These are phyloP conservation scores for Nemurella pictetii DNA, from an alignment of 2,888 invertebrate genomes.

Conservation along the genomic window DNA sequence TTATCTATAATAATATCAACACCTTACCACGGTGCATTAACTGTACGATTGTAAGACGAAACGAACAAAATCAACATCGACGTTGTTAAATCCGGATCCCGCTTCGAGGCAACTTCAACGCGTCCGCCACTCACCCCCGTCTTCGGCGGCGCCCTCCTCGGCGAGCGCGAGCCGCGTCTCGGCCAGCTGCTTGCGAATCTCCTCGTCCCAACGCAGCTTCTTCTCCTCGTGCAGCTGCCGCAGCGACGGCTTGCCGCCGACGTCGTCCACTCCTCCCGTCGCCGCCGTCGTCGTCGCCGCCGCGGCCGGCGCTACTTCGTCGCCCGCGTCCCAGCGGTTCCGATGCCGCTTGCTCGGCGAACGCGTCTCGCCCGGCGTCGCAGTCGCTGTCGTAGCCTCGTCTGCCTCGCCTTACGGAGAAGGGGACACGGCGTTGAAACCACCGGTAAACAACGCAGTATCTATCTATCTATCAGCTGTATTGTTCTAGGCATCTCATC, in stretches of 20 bases:
- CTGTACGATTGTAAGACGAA: too few species aligned
- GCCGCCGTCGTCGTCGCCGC: background rate
- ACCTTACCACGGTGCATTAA: too few species aligned
- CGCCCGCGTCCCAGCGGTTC: constrained; percentile 25
- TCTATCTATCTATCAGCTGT: too few species aligned
- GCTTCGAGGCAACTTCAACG: background rate
- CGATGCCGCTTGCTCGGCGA: constrained; percentile 15
- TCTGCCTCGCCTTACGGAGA: constrained; percentile 37
- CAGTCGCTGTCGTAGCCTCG: constrained; percentile 53
- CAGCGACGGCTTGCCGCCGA: background rate
- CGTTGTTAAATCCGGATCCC: too few species aligned
- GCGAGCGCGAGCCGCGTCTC: background rate
- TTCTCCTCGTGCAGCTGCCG: constrained; percentile 18
- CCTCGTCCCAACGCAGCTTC: constrained; percentile 28
- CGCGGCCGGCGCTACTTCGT: background rate
- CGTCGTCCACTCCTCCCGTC: background rate
- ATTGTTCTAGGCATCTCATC: too few species aligned
- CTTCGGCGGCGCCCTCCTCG: too few species aligned
- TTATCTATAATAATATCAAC: too few species aligned
- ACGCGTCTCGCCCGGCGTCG: background rate
- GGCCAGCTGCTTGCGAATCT: constrained; percentile 10
- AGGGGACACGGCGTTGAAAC: too few species aligned
- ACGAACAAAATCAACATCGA: too few species aligned
- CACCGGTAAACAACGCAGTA: too few species aligned
- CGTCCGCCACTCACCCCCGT: too few species aligned